Conservation (phyloP, 2,113 vertebrate genomes). For the Phodopus roborovskii region DNA sequence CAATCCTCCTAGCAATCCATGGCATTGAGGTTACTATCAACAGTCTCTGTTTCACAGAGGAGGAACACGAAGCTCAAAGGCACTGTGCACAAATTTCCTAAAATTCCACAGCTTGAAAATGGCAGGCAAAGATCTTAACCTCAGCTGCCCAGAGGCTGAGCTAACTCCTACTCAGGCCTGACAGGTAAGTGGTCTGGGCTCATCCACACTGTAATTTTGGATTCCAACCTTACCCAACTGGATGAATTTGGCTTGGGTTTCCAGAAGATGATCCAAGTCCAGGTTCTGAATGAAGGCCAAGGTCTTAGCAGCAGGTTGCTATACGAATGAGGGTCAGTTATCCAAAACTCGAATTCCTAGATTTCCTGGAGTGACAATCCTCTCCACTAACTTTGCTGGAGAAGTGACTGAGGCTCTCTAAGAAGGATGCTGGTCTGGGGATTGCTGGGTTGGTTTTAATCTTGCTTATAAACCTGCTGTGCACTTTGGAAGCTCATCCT, state of each 20-base stretch:
- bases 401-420: background rate
- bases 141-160: background rate
- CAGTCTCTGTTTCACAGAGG: background rate
- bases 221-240: background rate
- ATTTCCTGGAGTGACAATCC: background rate
- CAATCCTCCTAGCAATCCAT: background rate
- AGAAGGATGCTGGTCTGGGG: background rate
- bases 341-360: too few relatives aligned
- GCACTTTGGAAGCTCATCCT: background rate
- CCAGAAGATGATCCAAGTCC: background rate
- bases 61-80: background rate
- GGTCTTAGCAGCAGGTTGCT: background rate
- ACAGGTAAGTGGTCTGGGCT: too few relatives aligned
- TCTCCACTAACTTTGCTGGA: background rate
- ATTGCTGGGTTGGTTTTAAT: background rate
- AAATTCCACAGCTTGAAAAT: background rate
- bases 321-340: background rate
- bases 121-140: background rate
- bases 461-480: background rate
- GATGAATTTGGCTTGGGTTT: background rate
- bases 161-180: background rate
- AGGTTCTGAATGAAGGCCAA: background rate
- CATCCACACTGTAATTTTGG: background rate
- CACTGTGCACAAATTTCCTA: background rate
- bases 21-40: background rate